Base-by-base conservation (phyloP, 2,797 vertebrate species). In the Eulemur mongoz region DNA sequence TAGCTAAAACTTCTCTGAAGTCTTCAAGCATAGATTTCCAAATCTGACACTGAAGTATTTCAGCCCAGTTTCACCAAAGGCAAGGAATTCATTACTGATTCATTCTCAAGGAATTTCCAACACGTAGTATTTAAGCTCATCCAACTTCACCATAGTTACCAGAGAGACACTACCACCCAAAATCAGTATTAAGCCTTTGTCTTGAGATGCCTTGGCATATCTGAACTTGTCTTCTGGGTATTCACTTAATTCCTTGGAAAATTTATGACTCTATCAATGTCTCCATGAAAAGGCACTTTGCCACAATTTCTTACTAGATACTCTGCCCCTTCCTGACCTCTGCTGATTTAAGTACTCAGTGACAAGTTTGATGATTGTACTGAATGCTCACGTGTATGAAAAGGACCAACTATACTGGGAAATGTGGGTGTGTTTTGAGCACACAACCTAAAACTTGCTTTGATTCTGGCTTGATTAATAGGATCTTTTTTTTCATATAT, bases 91-190 rank as follows among this genome's bases (percentile, higher is more conserved):
- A 79, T 91, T 90, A 72, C 48, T 96, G 96, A 97, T 94, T 97
- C 96, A 98, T 82, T 67, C 88, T 80, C 81, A 65, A 96, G 88
- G 93, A 85, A 98, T 97, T 95, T 95, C 73, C 76, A 94, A 48
- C 95, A 94, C 0, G 17, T 52, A 93, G 67, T 96, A 81, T 95
- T 95, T 97, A 88, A 93, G 65, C 32, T 93, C 76, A 83, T 88
- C 63, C 93, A 93, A 6, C 50, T 69, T 97, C 95, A 93, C 95
- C 75, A 95, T 98, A 92, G 96, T 97, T 97, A 98, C 93, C 69
- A 90, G 75, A 89, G 79, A 96, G 83, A 96, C 96, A 97, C 59
- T 35, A 70, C 63, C 75, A 87, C 76, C 87, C 92, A 91, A 93
- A 78, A 89, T 79, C 30, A 76, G 73, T 79, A 25, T 73, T 59